Evolutionary conservation across 2,113 vertebrate species (phyloP).

Genomic region (Mobula hypostoma): DNA sequence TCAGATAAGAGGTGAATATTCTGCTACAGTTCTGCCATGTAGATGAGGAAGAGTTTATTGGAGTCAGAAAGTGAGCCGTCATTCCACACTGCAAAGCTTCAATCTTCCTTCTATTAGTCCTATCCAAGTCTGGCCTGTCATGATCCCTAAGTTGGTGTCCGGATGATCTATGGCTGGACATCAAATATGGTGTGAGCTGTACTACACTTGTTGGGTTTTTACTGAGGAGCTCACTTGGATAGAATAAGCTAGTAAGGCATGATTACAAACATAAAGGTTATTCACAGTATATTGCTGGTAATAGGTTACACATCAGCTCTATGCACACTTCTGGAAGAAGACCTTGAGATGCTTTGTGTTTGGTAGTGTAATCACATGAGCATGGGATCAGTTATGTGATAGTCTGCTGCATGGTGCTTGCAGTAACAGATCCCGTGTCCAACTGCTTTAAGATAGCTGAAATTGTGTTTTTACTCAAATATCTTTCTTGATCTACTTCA

Average conservation of each 20-base stretch:
- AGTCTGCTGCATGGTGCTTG: too few species aligned
- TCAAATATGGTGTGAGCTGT: background rate
- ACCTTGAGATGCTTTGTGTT: background rate
- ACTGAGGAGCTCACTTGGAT: background rate
- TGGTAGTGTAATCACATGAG: too few species aligned
- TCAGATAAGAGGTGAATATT: background rate
- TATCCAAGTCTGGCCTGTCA: background rate
- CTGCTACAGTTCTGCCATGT: background rate
- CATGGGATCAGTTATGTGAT: too few species aligned
- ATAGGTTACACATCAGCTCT: too few species aligned
- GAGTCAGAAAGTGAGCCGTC: background rate
- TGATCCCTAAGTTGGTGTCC: background rate
- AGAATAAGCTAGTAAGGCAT: background rate
- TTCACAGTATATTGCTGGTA: too few species aligned
- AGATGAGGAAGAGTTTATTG: background rate
- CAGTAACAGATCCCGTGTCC: background rate
- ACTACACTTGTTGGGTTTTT: background rate
- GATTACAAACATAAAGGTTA: background rate
- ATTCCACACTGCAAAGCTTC: background rate
- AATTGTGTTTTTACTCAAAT: background rate
- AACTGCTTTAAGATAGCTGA: background rate
- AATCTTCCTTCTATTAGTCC: background rate
- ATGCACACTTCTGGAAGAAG: too few species aligned
- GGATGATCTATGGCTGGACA: background rate
- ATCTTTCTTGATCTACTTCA: background rate